These are phyloP conservation scores for Cryptomyrus ogoouensis DNA, from an alignment of 2,113 vertebrate species.

Conservation along the genomic window DNA sequence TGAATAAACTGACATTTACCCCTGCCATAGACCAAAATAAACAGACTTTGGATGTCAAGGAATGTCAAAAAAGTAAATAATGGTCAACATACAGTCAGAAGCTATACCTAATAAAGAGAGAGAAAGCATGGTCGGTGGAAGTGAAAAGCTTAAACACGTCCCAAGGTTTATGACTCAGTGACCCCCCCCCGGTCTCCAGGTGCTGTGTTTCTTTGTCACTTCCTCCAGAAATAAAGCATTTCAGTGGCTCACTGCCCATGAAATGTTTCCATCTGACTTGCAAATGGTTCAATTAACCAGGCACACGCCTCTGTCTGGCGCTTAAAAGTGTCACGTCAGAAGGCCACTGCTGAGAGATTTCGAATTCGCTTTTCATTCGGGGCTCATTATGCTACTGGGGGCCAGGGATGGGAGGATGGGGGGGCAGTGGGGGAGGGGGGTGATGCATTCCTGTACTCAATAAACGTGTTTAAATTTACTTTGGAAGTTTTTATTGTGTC, in stretches of 20 bases:
- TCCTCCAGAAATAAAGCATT: conserved; percentile 62
- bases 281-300: conserved; percentile 70
- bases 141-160: background rate
- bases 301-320: background rate
- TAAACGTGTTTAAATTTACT: conserved; percentile 50
- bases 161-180: conserved; percentile 33
- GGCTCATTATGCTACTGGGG: conserved; percentile 48
- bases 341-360: conserved; percentile 35
- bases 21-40: conserved; percentile 48
- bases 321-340: conserved; percentile 6
- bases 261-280: conserved; percentile 63
- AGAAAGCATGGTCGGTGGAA: conserved; percentile 42
- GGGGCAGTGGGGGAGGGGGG: background rate
- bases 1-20: conserved; percentile 49
- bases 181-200: conserved; percentile 52
- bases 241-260: conserved; percentile 53
- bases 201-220: conserved; percentile 69
- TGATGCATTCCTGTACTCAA: conserved; percentile 41
- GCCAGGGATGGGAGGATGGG: background rate
- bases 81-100: background rate
- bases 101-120: background rate
- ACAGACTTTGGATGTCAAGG: conserved; percentile 34
- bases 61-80: background rate
- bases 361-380: conserved; percentile 56
- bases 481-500: conserved; percentile 23